Evolutionary conservation across 1,140 invertebrate genomes (phyloP).

Genomic region (Platyura marginata): DNA sequence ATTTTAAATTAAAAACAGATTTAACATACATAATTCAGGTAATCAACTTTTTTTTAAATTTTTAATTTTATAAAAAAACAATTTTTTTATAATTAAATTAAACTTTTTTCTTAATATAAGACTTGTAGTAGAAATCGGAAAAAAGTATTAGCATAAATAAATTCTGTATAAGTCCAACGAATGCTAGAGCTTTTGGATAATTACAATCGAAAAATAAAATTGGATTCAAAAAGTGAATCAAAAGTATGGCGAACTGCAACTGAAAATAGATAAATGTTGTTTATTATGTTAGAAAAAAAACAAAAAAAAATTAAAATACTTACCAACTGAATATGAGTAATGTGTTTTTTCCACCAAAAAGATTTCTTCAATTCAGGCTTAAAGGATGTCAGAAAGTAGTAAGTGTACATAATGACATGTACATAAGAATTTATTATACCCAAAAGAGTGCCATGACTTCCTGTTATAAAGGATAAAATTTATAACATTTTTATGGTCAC

Average conservation of each 20-base stretch:
- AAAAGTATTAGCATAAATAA: conserved; percentile 61
- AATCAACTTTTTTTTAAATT: too few species aligned
- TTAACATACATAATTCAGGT: too few species aligned
- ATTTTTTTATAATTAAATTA: too few species aligned
- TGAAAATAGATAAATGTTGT: too few species aligned
- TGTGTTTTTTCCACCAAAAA: conserved; percentile 72
- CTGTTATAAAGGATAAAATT: conserved; percentile 22
- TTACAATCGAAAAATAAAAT: conserved; percentile 47
- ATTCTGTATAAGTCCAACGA: conserved; percentile 38
- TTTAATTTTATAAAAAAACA: too few species aligned
- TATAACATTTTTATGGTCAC: background rate
- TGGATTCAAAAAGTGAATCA: conserved; percentile 45
- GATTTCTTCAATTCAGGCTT: conserved; percentile 41
- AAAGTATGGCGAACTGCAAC: conserved; percentile 49
- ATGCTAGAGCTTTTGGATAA: conserved; percentile 39
- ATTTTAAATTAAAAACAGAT: too few species aligned
- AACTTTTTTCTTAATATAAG: conserved; percentile 42
- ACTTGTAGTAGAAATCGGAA: conserved; percentile 60
- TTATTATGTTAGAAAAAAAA: background rate
- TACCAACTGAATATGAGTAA: conserved; percentile 58
- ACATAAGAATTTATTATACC: conserved; percentile 58
- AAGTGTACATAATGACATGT: conserved; percentile 61
- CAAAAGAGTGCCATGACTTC: conserved; percentile 48
- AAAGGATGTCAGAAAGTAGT: conserved; percentile 49
- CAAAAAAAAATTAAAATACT: background rate